phyloP scores from a whole-genome alignment of 2,888 invertebrate species.

The Amitus sp. region DNA sequence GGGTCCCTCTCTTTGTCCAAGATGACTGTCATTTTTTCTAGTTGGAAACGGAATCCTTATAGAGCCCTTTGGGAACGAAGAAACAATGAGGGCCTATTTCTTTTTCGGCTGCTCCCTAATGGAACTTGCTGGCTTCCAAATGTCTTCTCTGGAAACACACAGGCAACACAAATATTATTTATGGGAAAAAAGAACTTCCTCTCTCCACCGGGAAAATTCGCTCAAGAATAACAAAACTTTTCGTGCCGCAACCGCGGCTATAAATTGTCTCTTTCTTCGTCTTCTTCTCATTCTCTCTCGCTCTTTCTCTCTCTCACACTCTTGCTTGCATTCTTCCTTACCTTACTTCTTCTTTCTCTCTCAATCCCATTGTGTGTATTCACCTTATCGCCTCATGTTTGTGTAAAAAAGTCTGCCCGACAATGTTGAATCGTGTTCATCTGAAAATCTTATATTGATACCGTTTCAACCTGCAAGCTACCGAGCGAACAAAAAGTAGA shows the following conservation, averaged over 20 bases:
- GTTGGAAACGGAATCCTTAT: constrained; percentile 24
- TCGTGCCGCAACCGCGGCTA: not conserved
- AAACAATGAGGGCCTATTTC: constrained; percentile 27
- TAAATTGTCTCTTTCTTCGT: constrained; percentile 2
- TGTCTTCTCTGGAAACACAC: constrained; percentile 2
- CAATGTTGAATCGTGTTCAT: too few species aligned
- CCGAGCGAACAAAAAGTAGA: too few species aligned
- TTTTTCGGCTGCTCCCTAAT: constrained; percentile 14
- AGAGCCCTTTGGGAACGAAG: too few species aligned
- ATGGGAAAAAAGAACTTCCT: not conserved
- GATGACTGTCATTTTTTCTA: constrained; percentile 51
- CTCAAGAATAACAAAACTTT: constrained; percentile 1
- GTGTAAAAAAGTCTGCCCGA: too few species aligned
- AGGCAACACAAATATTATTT: not conserved
- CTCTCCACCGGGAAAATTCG: not conserved
- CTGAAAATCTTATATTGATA: too few species aligned
- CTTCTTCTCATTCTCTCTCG: too few species aligned
- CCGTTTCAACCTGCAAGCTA: too few species aligned
- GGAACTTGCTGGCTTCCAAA: constrained; percentile 12
- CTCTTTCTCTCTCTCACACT: too few species aligned
- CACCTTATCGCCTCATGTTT: too few species aligned
- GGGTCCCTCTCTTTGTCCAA: constrained; percentile 48
- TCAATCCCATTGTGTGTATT: too few species aligned
- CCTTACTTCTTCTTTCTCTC: too few species aligned
- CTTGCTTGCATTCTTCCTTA: too few species aligned